phyloP scores from a whole-genome alignment of 2,797 vertebrate species.

The Coregonus sp. region DNA sequence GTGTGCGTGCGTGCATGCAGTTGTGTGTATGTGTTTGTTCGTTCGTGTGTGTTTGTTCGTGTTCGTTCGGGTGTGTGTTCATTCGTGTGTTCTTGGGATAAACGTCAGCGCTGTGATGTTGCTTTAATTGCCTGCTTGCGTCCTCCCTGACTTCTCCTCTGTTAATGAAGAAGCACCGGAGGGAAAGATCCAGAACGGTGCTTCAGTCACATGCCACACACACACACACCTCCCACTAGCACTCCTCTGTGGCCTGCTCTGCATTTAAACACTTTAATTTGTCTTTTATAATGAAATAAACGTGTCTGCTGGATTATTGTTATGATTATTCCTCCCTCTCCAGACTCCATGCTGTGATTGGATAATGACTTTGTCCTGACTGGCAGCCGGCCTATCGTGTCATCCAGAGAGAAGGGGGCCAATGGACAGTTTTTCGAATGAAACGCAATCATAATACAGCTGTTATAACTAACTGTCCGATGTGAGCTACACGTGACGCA shows the following conservation, averaged over 20 bases:
- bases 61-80: not conserved
- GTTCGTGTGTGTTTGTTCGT: conserved; percentile 1
- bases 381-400: conserved; percentile 71
- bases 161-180: conserved; percentile 4
- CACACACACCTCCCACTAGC: not conserved
- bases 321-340: conserved; percentile 69
- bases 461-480: conserved; percentile 47
- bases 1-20: not conserved
- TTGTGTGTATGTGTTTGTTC: conserved; percentile 9
- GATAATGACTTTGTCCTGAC: conserved; percentile 71
- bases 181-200: not conserved
- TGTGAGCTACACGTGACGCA: not conserved
- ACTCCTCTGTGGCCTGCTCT: conserved; percentile 24
- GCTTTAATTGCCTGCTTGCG: conserved; percentile 5
- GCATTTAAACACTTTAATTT: conserved; percentile 68
- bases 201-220: not conserved
- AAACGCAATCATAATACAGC: conserved; percentile 62
- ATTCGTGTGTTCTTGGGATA: not conserved
- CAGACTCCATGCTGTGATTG: conserved; percentile 70
- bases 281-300: conserved; percentile 75
- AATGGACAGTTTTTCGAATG: conserved; percentile 56
- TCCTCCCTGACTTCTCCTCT: not conserved
- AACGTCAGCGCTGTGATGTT: not conserved
- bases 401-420: conserved; percentile 59
- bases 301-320: conserved; percentile 67